phyloP scores from a whole-genome alignment of 2,888 invertebrate species.

The Metellina segmentata region DNA sequence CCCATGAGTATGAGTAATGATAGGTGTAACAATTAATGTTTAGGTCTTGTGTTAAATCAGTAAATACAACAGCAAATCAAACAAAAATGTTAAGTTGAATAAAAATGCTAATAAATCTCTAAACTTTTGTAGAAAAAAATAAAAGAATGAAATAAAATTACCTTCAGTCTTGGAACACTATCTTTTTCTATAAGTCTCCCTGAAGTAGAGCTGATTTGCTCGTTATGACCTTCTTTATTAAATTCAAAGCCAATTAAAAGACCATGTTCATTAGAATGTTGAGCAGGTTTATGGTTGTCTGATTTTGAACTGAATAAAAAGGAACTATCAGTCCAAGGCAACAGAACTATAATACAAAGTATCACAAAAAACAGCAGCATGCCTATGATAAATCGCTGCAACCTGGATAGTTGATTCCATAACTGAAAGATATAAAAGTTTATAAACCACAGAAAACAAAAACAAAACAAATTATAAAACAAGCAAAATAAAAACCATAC shows the following conservation, averaged over 20 bases:
- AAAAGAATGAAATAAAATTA: slow-evolving; percentile 22
- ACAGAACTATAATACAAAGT: slow-evolving; percentile 67
- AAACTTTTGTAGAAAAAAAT: not conserved
- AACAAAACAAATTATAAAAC: not conserved
- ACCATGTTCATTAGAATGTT: slow-evolving; percentile 13
- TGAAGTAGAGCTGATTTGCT: slow-evolving; percentile 13
- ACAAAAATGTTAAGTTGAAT: no score
- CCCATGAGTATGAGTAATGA: no score
- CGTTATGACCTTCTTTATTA: not conserved
- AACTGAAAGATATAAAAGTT: slow-evolving; percentile 40
- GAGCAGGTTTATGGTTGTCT: slow-evolving; percentile 41
- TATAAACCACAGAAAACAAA: not conserved
- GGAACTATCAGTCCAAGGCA: slow-evolving; percentile 74
- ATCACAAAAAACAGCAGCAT: slow-evolving; percentile 69
- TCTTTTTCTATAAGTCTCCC: slow-evolving; percentile 30
- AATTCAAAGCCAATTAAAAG: slow-evolving; percentile 22
- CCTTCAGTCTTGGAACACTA: slow-evolving; percentile 56
- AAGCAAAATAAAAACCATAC: no score
- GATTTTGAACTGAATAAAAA: slow-evolving; percentile 24
- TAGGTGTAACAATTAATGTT: no score
- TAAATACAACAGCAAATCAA: no score
- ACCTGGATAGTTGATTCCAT: slow-evolving; percentile 74
- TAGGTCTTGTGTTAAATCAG: no score
- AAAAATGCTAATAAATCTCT: no score
- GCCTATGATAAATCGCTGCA: slow-evolving; percentile 70